Evolutionary conservation across 2,888 invertebrate genomes (phyloP).

Genomic region (Eupithecia vulgata): DNA sequence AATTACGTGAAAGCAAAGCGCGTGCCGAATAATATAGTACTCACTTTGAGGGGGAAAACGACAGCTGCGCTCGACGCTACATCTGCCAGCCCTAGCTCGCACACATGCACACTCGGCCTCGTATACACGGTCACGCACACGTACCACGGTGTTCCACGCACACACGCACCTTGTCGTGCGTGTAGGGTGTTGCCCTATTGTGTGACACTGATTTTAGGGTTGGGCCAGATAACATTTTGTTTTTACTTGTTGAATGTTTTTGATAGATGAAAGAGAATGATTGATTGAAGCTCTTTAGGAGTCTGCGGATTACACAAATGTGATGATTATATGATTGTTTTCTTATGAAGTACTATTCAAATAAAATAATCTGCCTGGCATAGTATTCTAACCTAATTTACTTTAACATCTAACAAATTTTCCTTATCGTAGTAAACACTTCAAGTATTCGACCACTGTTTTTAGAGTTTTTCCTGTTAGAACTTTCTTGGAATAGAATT

Average conservation of each 20-base stretch:
- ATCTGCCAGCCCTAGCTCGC: constrained; percentile 74
- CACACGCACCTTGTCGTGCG: constrained; percentile 48
- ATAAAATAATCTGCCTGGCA: background rate
- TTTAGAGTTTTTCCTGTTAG: constrained; percentile 5
- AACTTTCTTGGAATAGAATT: constrained; percentile 2
- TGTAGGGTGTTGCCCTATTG: constrained; percentile 71
- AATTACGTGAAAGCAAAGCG: constrained; percentile 79
- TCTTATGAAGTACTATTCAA: constrained; percentile 21
- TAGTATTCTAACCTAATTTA: background rate
- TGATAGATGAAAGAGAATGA: constrained; percentile 80
- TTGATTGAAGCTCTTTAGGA: constrained; percentile 71
- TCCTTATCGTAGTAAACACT: background rate
- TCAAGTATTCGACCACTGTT: constrained; percentile 1
- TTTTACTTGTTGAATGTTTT: constrained; percentile 82
- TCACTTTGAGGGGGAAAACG: constrained; percentile 57
- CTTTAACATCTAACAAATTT: background rate
- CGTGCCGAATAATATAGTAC: constrained; percentile 75
- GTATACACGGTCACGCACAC: constrained; percentile 36
- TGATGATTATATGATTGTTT: constrained; percentile 50
- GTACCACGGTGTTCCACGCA: constrained; percentile 28
- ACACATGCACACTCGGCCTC: constrained; percentile 49
- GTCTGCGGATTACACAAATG: constrained; percentile 67
- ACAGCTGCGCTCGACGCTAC: constrained; percentile 76
- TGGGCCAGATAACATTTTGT: constrained; percentile 76
- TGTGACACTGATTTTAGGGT: constrained; percentile 59